Conservation (phyloP, 1,140 invertebrate species). For the Danaus melanippus region DNA sequence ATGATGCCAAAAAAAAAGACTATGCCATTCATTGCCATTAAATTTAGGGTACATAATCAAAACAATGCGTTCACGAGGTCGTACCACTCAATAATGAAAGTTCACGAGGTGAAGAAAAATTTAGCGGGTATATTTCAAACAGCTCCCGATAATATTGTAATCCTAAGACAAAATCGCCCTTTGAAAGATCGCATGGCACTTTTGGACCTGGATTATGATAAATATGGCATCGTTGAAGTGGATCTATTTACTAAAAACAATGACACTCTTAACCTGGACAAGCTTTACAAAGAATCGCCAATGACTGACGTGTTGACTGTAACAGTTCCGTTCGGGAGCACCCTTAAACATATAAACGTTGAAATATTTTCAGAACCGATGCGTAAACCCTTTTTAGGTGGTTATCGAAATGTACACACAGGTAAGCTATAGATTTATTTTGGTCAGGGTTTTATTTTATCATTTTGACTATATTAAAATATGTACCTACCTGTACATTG, state of each 20-base stretch:
- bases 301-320: constrained; percentile 73
- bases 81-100: constrained; percentile 57
- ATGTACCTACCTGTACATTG: too few species aligned
- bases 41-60: constrained; percentile 63
- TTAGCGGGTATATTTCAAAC: constrained; percentile 55
- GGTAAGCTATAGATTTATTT: constrained; percentile 25
- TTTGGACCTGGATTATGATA: constrained; percentile 63
- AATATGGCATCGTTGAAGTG: constrained; percentile 65
- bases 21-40: constrained; percentile 61
- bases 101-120: constrained; percentile 65
- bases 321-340: constrained; percentile 60
- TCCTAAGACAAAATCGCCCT: constrained; percentile 47
- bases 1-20: constrained; percentile 52
- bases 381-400: constrained; percentile 76
- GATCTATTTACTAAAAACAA: constrained; percentile 62
- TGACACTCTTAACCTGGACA: constrained; percentile 55
- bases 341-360: constrained; percentile 70
- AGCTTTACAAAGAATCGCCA: constrained; percentile 60
- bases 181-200: constrained; percentile 56
- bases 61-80: constrained; percentile 60
- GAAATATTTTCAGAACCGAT: constrained; percentile 73
- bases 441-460: too few species aligned
- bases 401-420: constrained; percentile 74
- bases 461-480: too few species aligned
- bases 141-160: constrained; percentile 46